These are phyloP conservation scores for Lasiurus borealis DNA, from an alignment of 2,113 vertebrate species.

Conservation along the genomic window DNA sequence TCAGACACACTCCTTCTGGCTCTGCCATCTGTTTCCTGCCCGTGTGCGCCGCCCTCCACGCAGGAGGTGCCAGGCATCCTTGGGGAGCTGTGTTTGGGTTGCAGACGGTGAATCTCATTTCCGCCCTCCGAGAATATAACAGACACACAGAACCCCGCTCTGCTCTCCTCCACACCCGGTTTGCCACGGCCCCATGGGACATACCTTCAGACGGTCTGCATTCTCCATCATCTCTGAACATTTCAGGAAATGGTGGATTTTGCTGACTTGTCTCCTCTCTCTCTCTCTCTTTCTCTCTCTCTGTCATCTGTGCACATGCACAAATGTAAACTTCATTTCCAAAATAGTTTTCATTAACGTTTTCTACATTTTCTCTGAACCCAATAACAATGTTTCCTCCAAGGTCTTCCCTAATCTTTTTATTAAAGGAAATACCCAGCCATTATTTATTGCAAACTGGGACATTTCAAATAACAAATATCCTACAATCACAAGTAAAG, in stretches of 20 bases:
- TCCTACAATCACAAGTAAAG: not conserved
- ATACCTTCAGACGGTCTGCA: not conserved
- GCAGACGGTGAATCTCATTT: not conserved
- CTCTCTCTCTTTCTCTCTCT: not conserved
- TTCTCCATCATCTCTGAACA: not conserved
- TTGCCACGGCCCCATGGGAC: not conserved
- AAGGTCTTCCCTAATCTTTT: not conserved
- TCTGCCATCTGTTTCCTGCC: not conserved
- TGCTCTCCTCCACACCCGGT: not conserved
- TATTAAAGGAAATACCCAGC: not conserved
- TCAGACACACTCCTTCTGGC: not conserved
- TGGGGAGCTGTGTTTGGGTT: not conserved
- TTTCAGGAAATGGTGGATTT: not conserved
- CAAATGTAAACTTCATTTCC: not conserved
- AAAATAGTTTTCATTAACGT: not conserved
- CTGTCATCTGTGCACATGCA: too few species aligned
- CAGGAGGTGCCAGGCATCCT: not conserved
- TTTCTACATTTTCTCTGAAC: not conserved
- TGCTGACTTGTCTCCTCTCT: not conserved
- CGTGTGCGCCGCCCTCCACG: not conserved
- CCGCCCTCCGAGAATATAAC: not conserved
- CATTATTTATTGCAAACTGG: not conserved
- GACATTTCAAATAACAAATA: not conserved
- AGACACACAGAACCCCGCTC: not conserved
- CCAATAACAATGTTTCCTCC: not conserved